Evolutionary conservation across 2,797 vertebrate genomes (phyloP).

Genomic region (Sebastes hubbsi): DNA sequence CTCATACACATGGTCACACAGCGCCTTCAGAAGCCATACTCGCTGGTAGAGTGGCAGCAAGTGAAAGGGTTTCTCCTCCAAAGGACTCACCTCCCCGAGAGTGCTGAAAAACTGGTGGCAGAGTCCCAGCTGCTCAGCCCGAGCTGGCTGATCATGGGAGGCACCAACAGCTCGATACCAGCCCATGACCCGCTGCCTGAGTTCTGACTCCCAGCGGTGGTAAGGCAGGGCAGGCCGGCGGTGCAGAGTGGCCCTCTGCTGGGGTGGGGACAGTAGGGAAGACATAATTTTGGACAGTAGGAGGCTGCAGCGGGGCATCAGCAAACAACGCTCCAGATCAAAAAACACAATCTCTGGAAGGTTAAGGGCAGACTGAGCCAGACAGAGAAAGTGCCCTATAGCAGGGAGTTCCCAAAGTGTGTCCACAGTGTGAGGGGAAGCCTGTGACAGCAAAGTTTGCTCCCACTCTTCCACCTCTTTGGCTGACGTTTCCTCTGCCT

Average conservation of each 20-base stretch:
- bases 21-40: slow-evolving; percentile 96
- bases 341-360: slow-evolving; percentile 98
- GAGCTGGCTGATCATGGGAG: slow-evolving; percentile 84
- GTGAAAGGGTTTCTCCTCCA: slow-evolving; percentile 93
- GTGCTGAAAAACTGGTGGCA: slow-evolving; percentile 92
- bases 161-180: slow-evolving; percentile 91
- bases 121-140: slow-evolving; percentile 92
- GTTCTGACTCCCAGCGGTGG: slow-evolving; percentile 92
- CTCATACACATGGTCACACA: slow-evolving; percentile 97
- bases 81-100: slow-evolving; percentile 90
- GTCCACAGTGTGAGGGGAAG: slow-evolving; percentile 87
- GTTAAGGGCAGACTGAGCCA: slow-evolving; percentile 94
- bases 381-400: slow-evolving; percentile 97
- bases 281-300: slow-evolving; percentile 98
- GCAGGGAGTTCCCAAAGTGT: slow-evolving; percentile 98
- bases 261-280: slow-evolving; percentile 90
- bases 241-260: slow-evolving; percentile 89
- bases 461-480: slow-evolving; percentile 99
- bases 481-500: slow-evolving; percentile 94
- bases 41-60: slow-evolving; percentile 91
- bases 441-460: slow-evolving; percentile 87
- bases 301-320: slow-evolving; percentile 95
- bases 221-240: slow-evolving; percentile 91
- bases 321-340: slow-evolving; percentile 95
- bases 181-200: slow-evolving; percentile 89